These are phyloP conservation scores for Tragopan temminckii DNA, from an alignment of 2,797 vertebrate species.

Conservation along the genomic window DNA sequence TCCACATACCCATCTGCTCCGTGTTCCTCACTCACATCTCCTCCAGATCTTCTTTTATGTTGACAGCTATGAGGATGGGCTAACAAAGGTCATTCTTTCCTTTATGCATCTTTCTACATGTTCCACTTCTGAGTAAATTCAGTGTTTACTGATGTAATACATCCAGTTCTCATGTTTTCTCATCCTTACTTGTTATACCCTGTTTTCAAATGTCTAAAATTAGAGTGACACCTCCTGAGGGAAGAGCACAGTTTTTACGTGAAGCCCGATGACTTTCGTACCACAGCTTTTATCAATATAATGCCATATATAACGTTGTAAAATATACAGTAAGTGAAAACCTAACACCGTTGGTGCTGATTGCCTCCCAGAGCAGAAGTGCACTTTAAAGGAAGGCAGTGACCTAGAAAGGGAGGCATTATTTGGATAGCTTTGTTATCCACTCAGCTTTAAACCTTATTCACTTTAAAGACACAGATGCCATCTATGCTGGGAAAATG, in stretches of 20 bases:
- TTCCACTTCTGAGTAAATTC: conserved; percentile 41
- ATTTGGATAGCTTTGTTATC: conserved; percentile 24
- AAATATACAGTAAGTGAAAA: background rate
- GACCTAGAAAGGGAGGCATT: conserved; percentile 37
- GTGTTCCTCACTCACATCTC: background rate
- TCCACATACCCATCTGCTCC: background rate
- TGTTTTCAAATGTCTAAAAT: conserved; percentile 23
- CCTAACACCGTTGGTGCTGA: background rate
- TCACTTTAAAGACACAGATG: background rate
- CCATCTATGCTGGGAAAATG: background rate
- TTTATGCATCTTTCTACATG: background rate
- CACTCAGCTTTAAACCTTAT: background rate
- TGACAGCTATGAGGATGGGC: conserved; percentile 12
- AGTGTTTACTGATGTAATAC: conserved; percentile 52
- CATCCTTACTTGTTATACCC: background rate
- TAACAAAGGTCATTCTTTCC: conserved; percentile 30
- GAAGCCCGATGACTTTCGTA: conserved; percentile 9
- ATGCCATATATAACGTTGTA: background rate
- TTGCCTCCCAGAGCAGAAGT: background rate
- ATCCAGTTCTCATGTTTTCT: conserved; percentile 11
- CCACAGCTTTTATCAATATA: background rate
- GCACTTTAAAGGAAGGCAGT: background rate
- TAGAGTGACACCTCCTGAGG: background rate
- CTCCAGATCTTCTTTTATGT: background rate
- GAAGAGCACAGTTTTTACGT: background rate